Evolutionary conservation across 2,888 invertebrate genomes (phyloP).

Genomic region (Caenorhabditis uteleia): DNA sequence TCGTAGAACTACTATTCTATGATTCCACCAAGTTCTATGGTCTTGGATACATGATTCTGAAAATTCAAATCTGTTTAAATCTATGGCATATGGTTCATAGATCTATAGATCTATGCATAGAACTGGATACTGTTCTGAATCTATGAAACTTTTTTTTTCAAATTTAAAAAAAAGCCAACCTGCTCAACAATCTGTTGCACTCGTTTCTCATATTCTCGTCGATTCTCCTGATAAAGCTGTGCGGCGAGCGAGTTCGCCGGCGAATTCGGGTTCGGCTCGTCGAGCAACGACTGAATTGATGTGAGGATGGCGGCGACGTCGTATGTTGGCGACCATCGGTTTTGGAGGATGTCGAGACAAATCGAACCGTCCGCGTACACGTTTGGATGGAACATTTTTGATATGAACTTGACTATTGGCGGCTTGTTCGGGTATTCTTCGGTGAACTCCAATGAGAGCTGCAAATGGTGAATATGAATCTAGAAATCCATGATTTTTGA

Average conservation of each 20-base stretch:
- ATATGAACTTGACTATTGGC: conserved; percentile 94
- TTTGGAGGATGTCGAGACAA: conserved; percentile 78
- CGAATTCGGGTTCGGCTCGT: conserved; percentile 99
- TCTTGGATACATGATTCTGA: neutral
- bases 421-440: conserved; percentile 99
- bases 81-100: neutral
- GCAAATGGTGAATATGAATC: conserved; percentile 80
- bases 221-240: conserved; percentile 97
- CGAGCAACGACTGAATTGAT: conserved; percentile 98
- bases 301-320: conserved; percentile 99
- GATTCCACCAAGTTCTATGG: neutral
- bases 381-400: conserved; percentile 99
- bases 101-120: neutral
- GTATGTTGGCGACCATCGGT: conserved; percentile 99
- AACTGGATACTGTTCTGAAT: neutral
- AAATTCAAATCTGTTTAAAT: neutral
- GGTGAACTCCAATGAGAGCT: conserved; percentile 98
- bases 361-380: conserved; percentile 70
- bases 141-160: neutral
- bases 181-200: conserved; percentile 99
- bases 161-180: conserved; percentile 51
- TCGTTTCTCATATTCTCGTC: conserved; percentile 98
- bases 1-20: neutral
- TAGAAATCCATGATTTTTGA: neutral
- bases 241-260: conserved; percentile 99